Conservation (phyloP, 2,888 invertebrate genomes). For the Drosophila lacicola region DNA sequence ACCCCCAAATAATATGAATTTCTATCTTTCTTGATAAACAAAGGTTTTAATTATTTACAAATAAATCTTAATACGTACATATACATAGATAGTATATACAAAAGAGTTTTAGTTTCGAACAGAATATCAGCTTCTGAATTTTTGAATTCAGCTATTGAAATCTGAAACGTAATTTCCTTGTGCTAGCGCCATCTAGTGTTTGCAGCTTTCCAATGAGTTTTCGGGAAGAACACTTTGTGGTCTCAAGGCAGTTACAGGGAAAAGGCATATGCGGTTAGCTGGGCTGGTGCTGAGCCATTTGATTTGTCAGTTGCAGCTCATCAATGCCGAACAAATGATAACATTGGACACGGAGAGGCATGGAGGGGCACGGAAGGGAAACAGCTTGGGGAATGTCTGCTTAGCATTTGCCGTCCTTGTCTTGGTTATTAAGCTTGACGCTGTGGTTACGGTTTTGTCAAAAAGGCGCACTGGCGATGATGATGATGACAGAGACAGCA, state of each 20-base stretch:
- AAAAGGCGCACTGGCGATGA: not conserved
- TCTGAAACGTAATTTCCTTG: not conserved
- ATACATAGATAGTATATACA: no score
- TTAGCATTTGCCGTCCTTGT: slow-evolving; percentile 33
- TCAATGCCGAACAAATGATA: slow-evolving; percentile 33
- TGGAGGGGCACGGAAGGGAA: not conserved
- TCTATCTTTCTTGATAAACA: no score
- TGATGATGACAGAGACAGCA: slow-evolving; percentile 33
- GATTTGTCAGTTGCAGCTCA: slow-evolving; percentile 51
- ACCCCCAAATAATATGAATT: no score
- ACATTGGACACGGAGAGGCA: not conserved
- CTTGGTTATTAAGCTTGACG: slow-evolving; percentile 58
- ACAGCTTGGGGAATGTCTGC: slow-evolving; percentile 17
- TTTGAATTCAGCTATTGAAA: no score
- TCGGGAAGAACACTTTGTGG: slow-evolving; percentile 39
- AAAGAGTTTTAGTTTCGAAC: no score
- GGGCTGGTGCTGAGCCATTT: slow-evolving; percentile 25
- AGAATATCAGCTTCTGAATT: no score
- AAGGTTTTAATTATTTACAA: no score
- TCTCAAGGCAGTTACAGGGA: not conserved
- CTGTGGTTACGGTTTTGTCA: slow-evolving; percentile 45
- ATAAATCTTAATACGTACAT: no score
- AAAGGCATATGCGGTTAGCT: slow-evolving; percentile 25
- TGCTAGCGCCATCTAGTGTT: slow-evolving; percentile 6
- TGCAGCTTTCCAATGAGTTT: slow-evolving; percentile 31